phyloP scores from a whole-genome alignment of 2,888 invertebrate genomes.

The Pharmacophagus antenor region DNA sequence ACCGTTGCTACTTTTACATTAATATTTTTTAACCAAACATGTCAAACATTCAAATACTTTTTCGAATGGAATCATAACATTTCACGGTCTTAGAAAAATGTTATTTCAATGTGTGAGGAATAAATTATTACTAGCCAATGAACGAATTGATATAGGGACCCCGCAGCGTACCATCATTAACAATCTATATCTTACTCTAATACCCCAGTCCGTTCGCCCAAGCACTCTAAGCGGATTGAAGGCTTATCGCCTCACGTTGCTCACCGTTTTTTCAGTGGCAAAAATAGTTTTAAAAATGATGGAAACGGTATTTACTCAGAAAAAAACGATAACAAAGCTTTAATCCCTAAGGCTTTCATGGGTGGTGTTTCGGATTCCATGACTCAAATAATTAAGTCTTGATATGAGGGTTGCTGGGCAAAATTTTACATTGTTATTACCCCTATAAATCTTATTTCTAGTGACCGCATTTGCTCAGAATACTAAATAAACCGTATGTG shows the following conservation, averaged over 20 bases:
- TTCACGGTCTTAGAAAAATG: no score
- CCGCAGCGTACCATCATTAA: conserved; percentile 51
- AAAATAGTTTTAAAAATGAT: conserved; percentile 64
- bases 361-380: conserved; percentile 74
- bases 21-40: background rate
- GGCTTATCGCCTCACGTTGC: conserved; percentile 70
- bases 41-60: no score
- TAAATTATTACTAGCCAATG: conserved; percentile 23
- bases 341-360: conserved; percentile 70
- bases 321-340: conserved; percentile 67
- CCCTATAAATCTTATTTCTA: conserved; percentile 75
- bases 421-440: conserved; percentile 78
- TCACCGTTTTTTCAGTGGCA: conserved; percentile 72
- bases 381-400: conserved; percentile 78
- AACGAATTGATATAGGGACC: conserved; percentile 40
- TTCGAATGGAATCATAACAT: no score
- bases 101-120: background rate
- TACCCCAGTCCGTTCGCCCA: conserved; percentile 59
- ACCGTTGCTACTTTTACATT: no score
- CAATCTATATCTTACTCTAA: conserved; percentile 73
- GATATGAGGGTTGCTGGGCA: conserved; percentile 64
- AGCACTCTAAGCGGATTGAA: conserved; percentile 75
- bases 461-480: conserved; percentile 63
- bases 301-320: conserved; percentile 50
- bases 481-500: conserved; percentile 51